Evolutionary conservation across 2,888 invertebrate species (phyloP).

Genomic region (Drosophila prolongata): DNA sequence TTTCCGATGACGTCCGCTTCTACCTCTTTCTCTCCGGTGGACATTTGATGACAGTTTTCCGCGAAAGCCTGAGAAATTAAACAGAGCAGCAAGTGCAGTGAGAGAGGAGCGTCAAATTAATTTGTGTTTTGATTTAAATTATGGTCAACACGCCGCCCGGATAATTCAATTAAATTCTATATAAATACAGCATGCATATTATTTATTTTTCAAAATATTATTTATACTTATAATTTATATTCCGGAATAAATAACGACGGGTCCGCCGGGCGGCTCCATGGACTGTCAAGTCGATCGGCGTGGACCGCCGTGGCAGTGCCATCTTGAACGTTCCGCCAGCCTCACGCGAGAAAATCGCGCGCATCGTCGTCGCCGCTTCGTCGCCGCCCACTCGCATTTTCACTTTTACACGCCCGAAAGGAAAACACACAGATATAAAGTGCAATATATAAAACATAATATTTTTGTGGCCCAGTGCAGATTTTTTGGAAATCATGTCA

Average conservation of each 20-base stretch:
- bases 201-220: slow-evolving; percentile 51
- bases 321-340: slow-evolving; percentile 67
- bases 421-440: slow-evolving; percentile 29
- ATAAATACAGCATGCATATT: slow-evolving; percentile 54
- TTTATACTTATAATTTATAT: slow-evolving; percentile 67
- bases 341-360: slow-evolving; percentile 50
- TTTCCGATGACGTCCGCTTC: slow-evolving; percentile 8
- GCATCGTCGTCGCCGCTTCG: slow-evolving; percentile 34
- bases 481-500: slow-evolving; percentile 77
- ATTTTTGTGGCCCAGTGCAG: slow-evolving; percentile 63
- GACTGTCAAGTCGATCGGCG: slow-evolving; percentile 72
- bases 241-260: slow-evolving; percentile 61
- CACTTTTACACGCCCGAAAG: slow-evolving; percentile 28
- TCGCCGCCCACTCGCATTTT: slow-evolving; percentile 61
- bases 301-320: slow-evolving; percentile 54
- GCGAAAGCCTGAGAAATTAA: slow-evolving; percentile 58
- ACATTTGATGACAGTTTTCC: slow-evolving; percentile 49
- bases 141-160: slow-evolving; percentile 55
- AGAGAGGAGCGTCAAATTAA: slow-evolving; percentile 50
- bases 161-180: slow-evolving; percentile 67
- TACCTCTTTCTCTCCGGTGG: slow-evolving; percentile 13
- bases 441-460: slow-evolving; percentile 38
- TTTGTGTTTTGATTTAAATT: slow-evolving; percentile 72
- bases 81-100: slow-evolving; percentile 64
- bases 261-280: slow-evolving; percentile 69